Conservation (phyloP, 2,888 invertebrate species). For the Netelia virgata region DNA sequence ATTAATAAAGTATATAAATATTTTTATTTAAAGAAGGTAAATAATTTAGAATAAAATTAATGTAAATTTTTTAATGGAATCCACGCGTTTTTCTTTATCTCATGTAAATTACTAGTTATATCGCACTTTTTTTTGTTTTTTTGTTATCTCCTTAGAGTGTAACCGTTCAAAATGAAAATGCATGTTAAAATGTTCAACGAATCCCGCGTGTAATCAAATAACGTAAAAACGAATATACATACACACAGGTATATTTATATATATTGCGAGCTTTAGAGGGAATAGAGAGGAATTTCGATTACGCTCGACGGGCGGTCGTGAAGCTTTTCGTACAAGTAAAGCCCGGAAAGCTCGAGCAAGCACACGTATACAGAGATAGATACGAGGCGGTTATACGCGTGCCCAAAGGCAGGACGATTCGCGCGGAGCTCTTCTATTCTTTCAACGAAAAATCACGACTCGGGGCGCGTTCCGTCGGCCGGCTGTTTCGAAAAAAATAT, state of each 20-base stretch:
- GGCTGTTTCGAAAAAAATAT: conserved; percentile 69
- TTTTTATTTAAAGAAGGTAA: no score
- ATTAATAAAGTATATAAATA: no score
- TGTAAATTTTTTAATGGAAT: not conserved
- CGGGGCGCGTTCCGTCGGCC: conserved; percentile 15
- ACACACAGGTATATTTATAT: no score
- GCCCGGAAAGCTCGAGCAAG: not conserved
- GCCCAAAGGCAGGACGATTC: not conserved
- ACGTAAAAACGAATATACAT: not conserved
- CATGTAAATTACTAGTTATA: not conserved
- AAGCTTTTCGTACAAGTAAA: conserved; percentile 1
- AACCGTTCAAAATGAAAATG: not conserved
- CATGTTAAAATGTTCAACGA: not conserved
- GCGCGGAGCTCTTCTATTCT: conserved; percentile 12
- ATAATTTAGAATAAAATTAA: no score
- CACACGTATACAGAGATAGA: not conserved
- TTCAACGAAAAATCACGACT: conserved; percentile 65
- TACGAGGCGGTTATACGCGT: not conserved
- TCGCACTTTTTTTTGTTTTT: not conserved
- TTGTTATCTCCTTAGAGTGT: not conserved
- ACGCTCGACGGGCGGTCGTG: not conserved
- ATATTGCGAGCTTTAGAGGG: not conserved
- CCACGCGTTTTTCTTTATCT: not conserved
- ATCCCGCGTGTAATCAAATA: not conserved
- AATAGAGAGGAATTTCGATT: conserved; percentile 27